Evolutionary conservation across 2,113 vertebrate species (phyloP).

Genomic region (Phalacrocorax pelagicus): DNA sequence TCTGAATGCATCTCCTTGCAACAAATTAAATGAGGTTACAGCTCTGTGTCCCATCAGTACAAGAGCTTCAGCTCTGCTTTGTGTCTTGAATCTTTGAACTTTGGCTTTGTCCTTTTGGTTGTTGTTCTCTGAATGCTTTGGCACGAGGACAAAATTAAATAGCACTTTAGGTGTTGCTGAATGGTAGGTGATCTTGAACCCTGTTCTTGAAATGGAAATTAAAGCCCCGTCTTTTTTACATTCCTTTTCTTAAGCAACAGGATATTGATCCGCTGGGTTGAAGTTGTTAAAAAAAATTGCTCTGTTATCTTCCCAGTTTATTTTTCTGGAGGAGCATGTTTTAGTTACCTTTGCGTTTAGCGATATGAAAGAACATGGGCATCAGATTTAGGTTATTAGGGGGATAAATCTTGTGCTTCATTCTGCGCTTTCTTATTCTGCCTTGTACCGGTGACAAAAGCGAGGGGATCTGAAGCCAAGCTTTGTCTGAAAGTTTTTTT

Average conservation of each 20-base stretch:
- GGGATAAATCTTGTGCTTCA: slow-evolving; percentile 35
- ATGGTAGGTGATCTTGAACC: slow-evolving; percentile 17
- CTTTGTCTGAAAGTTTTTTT: slow-evolving; percentile 21
- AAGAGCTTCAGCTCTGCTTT: slow-evolving; percentile 32
- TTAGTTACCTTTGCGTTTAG: not conserved
- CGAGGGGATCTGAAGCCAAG: not conserved
- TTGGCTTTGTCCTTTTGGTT: slow-evolving; percentile 19
- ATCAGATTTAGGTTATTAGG: slow-evolving; percentile 31
- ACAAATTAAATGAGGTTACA: slow-evolving; percentile 67
- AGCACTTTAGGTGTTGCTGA: slow-evolving; percentile 33
- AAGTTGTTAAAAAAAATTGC: not conserved
- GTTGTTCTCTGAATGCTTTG: slow-evolving; percentile 31
- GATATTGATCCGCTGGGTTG: slow-evolving; percentile 47
- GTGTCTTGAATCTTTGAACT: slow-evolving; percentile 49
- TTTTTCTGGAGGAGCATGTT: slow-evolving; percentile 5
- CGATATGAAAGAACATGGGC: not conserved
- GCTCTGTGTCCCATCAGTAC: not conserved
- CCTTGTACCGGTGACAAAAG: slow-evolving; percentile 24
- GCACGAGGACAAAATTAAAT: slow-evolving; percentile 29
- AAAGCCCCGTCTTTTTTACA: slow-evolving; percentile 33
- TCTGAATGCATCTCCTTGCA: slow-evolving; percentile 25
- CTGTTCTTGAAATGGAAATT: slow-evolving; percentile 55
- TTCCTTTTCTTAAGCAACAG: slow-evolving; percentile 45
- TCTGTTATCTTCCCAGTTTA: slow-evolving; percentile 14
- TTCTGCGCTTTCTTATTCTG: slow-evolving; percentile 5